phyloP scores from a whole-genome alignment of 2,113 vertebrate genomes.

The Taxidea taxus region DNA sequence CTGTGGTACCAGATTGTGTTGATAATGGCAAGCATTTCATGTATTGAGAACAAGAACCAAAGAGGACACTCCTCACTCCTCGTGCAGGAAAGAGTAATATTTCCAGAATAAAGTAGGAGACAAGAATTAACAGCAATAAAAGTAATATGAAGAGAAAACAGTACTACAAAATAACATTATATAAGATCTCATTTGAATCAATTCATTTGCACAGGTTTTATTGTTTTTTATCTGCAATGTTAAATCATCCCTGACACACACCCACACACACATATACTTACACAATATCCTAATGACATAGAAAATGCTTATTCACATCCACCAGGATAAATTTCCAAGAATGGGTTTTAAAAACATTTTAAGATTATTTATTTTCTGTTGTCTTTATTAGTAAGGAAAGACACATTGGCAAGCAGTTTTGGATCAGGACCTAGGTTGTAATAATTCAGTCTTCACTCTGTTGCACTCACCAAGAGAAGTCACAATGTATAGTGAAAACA shows the following conservation, averaged over 20 bases:
- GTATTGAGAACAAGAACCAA: neutral
- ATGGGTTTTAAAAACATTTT: neutral
- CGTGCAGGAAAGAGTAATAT: neutral
- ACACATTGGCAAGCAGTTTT: neutral
- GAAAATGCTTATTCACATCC: neutral
- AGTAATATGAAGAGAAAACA: neutral
- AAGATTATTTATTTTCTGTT: neutral
- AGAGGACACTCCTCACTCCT: neutral
- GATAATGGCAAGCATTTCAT: neutral
- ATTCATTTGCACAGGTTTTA: neutral
- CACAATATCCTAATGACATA: neutral
- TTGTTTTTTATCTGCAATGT: neutral
- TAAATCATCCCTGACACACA: neutral
- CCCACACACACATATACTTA: neutral
- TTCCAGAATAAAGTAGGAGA: neutral
- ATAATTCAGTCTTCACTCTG: neutral
- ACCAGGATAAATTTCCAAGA: neutral
- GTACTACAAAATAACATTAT: neutral
- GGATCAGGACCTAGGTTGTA: neutral
- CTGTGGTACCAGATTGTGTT: neutral
- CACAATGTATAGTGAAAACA: neutral
- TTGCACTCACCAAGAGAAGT: neutral
- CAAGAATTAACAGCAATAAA: neutral
- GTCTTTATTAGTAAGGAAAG: neutral
- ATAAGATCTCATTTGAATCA: neutral